phyloP scores from a whole-genome alignment of 2,888 invertebrate species.

The Hetaerina titia region DNA sequence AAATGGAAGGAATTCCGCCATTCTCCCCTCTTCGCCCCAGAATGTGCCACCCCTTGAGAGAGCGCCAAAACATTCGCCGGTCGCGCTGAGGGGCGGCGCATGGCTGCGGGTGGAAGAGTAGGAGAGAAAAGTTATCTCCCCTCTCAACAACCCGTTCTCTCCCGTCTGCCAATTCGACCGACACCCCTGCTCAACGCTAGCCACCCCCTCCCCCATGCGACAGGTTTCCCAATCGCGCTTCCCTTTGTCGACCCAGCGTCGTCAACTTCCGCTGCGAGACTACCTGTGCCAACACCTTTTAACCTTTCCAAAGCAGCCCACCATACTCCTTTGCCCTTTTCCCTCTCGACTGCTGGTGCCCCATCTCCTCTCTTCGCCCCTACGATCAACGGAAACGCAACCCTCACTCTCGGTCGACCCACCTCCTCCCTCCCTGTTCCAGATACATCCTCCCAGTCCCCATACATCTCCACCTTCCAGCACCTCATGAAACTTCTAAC shows the following conservation, averaged over 20 bases:
- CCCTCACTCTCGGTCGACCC: not conserved
- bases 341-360: not conserved
- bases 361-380: not conserved
- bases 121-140: no score
- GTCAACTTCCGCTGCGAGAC: slow-evolving; percentile 13
- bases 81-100: not conserved
- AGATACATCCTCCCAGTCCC: no score
- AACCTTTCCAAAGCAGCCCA: not conserved
- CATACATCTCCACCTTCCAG: no score
- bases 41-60: not conserved
- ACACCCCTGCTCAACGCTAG: no score
- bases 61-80: not conserved
- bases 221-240: not conserved
- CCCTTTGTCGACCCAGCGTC: not conserved
- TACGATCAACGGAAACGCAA: not conserved
- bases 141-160: no score
- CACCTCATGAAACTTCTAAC: no score
- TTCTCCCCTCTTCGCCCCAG: not conserved
- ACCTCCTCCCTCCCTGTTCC: no score
- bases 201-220: not conserved
- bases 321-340: not conserved
- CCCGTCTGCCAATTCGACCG: no score
- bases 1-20: not conserved
- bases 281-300: not conserved
- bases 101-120: no score